Conservation (phyloP, 1,140 invertebrate genomes). For the Chymomyza costata region DNA sequence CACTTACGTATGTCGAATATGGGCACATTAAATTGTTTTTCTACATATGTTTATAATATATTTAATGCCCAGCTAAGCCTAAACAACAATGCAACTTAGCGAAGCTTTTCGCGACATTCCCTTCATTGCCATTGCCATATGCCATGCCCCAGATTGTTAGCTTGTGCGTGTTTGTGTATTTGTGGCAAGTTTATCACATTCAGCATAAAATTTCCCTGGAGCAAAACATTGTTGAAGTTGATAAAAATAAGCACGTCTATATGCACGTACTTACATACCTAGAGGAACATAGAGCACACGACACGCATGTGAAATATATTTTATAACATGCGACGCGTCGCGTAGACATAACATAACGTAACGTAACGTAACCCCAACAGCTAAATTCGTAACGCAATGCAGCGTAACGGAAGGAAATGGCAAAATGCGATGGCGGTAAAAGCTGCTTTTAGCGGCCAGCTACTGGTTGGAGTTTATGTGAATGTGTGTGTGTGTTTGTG, state of each 20-base stretch:
- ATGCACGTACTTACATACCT: conserved; percentile 53
- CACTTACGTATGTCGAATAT: no score
- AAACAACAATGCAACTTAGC: conserved; percentile 1
- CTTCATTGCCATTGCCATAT: conserved; percentile 39
- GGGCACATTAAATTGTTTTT: no score
- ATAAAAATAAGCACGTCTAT: conserved; percentile 70
- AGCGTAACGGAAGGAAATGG: conserved; percentile 65
- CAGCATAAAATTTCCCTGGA: conserved; percentile 51
- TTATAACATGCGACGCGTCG: conserved; percentile 16
- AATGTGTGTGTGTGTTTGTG: conserved; percentile 8
- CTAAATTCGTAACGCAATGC: not conserved
- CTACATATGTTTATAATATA: no score
- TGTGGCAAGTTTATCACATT: conserved; percentile 52
- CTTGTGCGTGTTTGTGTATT: not conserved
- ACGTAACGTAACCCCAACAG: conserved; percentile 42
- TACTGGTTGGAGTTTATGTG: conserved; percentile 18
- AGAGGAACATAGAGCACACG: conserved; percentile 1
- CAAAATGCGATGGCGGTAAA: conserved; percentile 59
- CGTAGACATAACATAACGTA: conserved; percentile 39
- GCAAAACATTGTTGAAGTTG: conserved; percentile 63
- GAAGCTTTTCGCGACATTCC: conserved; percentile 14
- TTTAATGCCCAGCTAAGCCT: no score
- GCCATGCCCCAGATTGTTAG: conserved; percentile 10
- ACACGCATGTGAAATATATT: conserved; percentile 54
- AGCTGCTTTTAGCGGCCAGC: conserved; percentile 67